Evolutionary conservation across 1,140 invertebrate genomes (phyloP).

Genomic region (Tetraneura akinire): DNA sequence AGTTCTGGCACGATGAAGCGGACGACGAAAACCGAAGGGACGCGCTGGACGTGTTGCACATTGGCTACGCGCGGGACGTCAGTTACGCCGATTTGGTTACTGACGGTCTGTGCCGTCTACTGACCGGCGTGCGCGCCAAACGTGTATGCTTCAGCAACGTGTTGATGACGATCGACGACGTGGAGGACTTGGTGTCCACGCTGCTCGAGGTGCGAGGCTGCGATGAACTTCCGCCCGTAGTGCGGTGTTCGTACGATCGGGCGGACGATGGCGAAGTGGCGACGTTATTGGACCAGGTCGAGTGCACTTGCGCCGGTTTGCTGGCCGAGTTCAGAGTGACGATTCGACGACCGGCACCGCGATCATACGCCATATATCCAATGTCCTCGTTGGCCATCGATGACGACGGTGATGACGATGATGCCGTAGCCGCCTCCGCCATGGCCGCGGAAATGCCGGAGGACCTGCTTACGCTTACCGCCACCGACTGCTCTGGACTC

Average conservation of each 20-base stretch:
- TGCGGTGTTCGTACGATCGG: slow-evolving; percentile 26
- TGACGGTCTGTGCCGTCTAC: not conserved
- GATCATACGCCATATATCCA: slow-evolving; percentile 18
- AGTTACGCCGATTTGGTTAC: not conserved
- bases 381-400: not conserved
- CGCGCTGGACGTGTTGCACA: slow-evolving; percentile 48
- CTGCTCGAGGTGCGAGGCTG: not conserved
- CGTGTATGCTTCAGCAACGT: slow-evolving; percentile 34
- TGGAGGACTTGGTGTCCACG: not conserved
- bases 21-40: too few species aligned
- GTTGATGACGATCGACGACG: slow-evolving; percentile 4
- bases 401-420: not conserved
- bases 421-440: not conserved
- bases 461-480: slow-evolving; percentile 2
- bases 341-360: not conserved
- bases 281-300: not conserved
- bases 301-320: slow-evolving; percentile 38
- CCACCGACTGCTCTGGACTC: slow-evolving; percentile 18
- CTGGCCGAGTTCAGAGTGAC: slow-evolving; percentile 30
- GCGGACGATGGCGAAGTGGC: not conserved
- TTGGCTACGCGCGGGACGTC: not conserved
- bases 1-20: not conserved
- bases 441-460: slow-evolving; percentile 8
- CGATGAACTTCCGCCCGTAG: not conserved
- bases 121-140: not conserved